These are phyloP conservation scores for Heliconius cydno DNA, from an alignment of 2,888 invertebrate species.

Conservation along the genomic window DNA sequence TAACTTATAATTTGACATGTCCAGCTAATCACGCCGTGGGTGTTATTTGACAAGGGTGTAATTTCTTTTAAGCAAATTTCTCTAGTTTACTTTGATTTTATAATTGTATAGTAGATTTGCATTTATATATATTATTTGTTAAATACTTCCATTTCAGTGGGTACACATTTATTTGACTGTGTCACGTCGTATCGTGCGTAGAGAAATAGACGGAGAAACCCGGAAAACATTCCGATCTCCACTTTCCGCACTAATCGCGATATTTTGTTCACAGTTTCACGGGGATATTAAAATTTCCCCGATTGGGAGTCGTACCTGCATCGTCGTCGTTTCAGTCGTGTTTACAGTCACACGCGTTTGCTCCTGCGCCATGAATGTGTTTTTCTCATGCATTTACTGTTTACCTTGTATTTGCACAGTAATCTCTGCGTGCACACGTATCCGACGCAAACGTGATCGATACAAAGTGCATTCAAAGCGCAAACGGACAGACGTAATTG, in stretches of 20 bases:
- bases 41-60: constrained; percentile 21
- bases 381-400: background rate
- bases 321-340: no score
- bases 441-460: constrained; percentile 20
- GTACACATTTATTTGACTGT: background rate
- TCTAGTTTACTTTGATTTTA: constrained; percentile 4
- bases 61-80: constrained; percentile 32
- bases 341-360: no score
- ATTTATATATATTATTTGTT: background rate
- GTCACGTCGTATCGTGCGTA: no score
- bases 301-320: no score
- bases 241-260: no score
- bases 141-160: background rate
- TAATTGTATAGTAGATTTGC: background rate
- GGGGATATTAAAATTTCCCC: no score
- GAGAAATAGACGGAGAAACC: no score
- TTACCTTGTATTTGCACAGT: background rate
- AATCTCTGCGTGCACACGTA: background rate
- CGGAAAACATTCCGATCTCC: no score
- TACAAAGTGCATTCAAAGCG: constrained; percentile 32
- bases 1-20: constrained; percentile 30
- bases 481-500: constrained; percentile 39
- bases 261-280: no score
- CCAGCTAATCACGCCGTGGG: constrained; percentile 13
- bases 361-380: no score